Evolutionary conservation across 2,797 vertebrate species (phyloP), one percentile per base, ranked within the genome.

Genomic region (Heterohyrax brucei): DNA sequence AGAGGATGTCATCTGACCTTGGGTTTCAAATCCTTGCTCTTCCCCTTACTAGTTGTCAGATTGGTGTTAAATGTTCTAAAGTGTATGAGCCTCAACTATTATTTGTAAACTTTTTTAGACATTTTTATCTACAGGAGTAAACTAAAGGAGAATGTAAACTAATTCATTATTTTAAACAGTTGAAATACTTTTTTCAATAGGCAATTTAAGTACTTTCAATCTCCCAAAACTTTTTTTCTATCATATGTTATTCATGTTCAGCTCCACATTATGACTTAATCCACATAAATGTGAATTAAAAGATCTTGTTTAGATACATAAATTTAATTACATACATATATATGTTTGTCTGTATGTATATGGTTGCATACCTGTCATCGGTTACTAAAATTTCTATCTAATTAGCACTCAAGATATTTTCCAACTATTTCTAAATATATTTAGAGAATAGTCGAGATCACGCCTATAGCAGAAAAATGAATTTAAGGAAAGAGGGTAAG

Each of bases 201-300:
- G 4, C 16, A 59, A 59, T 59, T 59, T 59, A 59, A 10, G 13
- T 59, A 59, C 18, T 59, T 89, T 76, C 66, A 81, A 86, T 5
- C 24, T 1, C 44, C 46, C 3, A 33, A 86, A 79, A 13, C 12
- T 78, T 82, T 76, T 88, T 46, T 64, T 39, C 50, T 89, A 50
- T 76, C 39, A 81, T 24, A 77, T 19, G n/a, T 64, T 28, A 82
- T 68, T 89, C 81, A 62, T 62, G 5, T 3, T 59, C n/a, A 92
- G 19, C 21, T 94, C 30, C 19, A 76, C 56, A 92, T 53, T 53
- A 2, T 80, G 33, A 81, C 21, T 92, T 90, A 73, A 93, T 77
- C 50, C 76, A 66, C 1, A 14, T 44, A 90, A 3, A 90, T 46
- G 72, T 0, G 80, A 68, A 94, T 76, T 62, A 64, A 93, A 95